These are phyloP conservation scores for Takifugu ocellatus DNA, from an alignment of 2,797 vertebrate species.

Conservation along the genomic window DNA sequence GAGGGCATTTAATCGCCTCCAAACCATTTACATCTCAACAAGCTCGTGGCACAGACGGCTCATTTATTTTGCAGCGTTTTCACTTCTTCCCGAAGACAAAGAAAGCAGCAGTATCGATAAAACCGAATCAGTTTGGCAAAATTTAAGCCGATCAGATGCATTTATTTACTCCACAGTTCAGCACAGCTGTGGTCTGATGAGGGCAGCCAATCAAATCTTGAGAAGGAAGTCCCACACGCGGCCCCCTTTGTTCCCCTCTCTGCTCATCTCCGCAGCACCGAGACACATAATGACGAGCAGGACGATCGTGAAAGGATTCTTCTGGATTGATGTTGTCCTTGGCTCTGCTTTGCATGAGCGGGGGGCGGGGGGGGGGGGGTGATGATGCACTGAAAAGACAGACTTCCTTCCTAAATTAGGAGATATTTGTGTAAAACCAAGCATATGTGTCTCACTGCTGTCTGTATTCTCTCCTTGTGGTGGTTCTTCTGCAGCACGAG, in stretches of 20 bases:
- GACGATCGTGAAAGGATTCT: conserved; percentile 54
- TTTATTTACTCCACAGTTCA: conserved; percentile 46
- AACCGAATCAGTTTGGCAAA: conserved; percentile 9
- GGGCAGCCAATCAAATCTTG: conserved; percentile 58
- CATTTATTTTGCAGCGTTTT: conserved; percentile 25
- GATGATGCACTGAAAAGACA: conserved; percentile 5
- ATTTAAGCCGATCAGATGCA: conserved; percentile 30
- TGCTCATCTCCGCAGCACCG: conserved; percentile 49
- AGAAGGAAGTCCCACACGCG: conserved; percentile 57
- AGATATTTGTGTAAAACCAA: background rate
- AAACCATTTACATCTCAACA: conserved; percentile 9
- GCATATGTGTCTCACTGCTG: no score
- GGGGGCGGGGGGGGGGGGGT: background rate
- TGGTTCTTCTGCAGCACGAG: conserved; percentile 36
- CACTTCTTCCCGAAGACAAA: conserved; percentile 12
- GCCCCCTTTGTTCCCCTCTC: conserved; percentile 58
- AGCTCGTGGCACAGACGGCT: conserved; percentile 5
- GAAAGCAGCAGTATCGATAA: background rate
- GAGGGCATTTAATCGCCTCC: conserved; percentile 7
- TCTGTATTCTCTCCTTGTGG: background rate
- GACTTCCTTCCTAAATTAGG: conserved; percentile 13
- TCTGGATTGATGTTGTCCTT: conserved; percentile 53
- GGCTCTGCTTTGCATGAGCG: conserved; percentile 1
- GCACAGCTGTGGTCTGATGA: conserved; percentile 66
- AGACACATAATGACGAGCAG: conserved; percentile 60